A percentile compares a stretch with the other conserved stretches of the same genome.
These are phyloP conservation scores for Rachycentron canadum DNA, from an alignment of 2,797 vertebrate genomes.

Conservation along the genomic window DNA sequence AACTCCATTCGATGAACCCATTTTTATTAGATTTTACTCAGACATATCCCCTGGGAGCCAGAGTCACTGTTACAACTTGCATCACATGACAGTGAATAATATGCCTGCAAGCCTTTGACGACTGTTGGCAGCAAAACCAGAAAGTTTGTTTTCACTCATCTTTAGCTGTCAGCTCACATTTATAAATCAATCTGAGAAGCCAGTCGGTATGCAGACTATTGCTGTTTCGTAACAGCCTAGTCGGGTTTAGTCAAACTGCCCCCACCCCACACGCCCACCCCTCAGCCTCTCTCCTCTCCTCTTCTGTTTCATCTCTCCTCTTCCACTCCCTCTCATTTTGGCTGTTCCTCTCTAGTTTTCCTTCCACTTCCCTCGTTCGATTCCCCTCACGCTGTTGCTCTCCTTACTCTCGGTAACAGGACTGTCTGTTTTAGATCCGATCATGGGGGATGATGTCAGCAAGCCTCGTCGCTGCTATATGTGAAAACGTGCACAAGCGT, in stretches of 20 bases:
- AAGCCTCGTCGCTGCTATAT: constrained; percentile 19
- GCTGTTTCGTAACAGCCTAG: constrained; percentile 70
- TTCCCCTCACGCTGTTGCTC: constrained; percentile 23
- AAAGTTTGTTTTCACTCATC: constrained; percentile 79
- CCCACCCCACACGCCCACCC: constrained; percentile 20
- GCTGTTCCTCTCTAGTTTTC: not conserved
- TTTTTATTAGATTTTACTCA: constrained; percentile 35
- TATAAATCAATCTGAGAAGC: constrained; percentile 77
- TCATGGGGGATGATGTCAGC: constrained; percentile 57
- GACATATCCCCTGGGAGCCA: constrained; percentile 51
- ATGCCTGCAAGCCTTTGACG: constrained; percentile 64
- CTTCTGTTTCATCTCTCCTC: constrained; percentile 7
- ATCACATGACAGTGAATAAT: constrained; percentile 71
- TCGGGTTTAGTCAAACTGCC: constrained; percentile 75
- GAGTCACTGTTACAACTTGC: constrained; percentile 52
- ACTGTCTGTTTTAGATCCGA: constrained; percentile 53
- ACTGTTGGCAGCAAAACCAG: constrained; percentile 78
- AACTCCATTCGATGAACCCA: constrained; percentile 1
- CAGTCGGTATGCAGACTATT: constrained; percentile 60
- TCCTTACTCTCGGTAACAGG: constrained; percentile 14
- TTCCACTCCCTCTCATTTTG: constrained; percentile 30
- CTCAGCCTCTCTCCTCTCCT: constrained; percentile 16
- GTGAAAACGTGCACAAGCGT: constrained; percentile 22
- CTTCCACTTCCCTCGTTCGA: constrained; percentile 5
- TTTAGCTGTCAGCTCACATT: constrained; percentile 80